Percentiles rank a stretch among this genome's conserved stretches.
These are phyloP conservation scores for Ammodytes marinus DNA, from an alignment of 2,113 vertebrate species.

Conservation along the genomic window DNA sequence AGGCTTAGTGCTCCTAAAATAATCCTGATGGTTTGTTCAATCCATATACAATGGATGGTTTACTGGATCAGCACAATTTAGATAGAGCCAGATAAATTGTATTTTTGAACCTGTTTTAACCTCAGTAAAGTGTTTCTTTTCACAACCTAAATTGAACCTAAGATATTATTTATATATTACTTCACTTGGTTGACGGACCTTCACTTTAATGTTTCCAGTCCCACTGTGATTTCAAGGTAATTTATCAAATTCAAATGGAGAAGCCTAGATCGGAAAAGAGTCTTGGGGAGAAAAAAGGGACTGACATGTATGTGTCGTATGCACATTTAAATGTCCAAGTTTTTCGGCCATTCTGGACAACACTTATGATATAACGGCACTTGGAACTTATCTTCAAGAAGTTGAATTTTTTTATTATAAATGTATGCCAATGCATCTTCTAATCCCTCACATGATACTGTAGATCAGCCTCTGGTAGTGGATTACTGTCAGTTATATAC, in stretches of 20 bases:
- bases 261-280: not conserved
- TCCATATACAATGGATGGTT: conserved; percentile 24
- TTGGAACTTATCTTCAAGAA: not conserved
- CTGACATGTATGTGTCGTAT: not conserved
- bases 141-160: not conserved
- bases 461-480: not conserved
- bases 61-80: conserved; percentile 13
- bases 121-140: not conserved
- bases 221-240: not conserved
- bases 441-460: not conserved
- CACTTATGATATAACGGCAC: not conserved
- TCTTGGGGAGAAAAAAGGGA: not conserved
- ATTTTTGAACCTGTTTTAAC: conserved; percentile 32
- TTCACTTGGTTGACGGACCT: not conserved
- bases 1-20: conserved; percentile 24
- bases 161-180: not conserved
- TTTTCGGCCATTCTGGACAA: not conserved
- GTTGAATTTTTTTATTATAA: not conserved
- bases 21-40: conserved; percentile 29
- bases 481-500: not conserved
- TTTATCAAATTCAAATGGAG: not conserved
- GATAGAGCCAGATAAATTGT: conserved; percentile 1
- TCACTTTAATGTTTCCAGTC: not conserved
- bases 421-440: not conserved
- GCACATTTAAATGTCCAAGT: not conserved